Percentiles rank a stretch among this genome's conserved stretches.
phyloP scores from a whole-genome alignment of 2,888 invertebrate species.

The Brachyptera putata region DNA sequence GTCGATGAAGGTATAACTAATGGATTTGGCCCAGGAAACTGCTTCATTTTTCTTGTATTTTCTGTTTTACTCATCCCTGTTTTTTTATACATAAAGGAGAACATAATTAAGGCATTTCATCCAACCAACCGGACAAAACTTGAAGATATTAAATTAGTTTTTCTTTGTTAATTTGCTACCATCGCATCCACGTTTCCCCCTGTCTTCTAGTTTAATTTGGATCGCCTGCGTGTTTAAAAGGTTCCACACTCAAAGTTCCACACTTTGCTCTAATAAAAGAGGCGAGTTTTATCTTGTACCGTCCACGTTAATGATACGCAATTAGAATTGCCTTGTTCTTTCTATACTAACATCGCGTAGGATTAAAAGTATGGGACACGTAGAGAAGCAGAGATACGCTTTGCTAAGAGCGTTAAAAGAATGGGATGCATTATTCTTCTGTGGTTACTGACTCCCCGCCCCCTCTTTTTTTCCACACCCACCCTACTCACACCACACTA shows the following conservation, averaged over 20 bases:
- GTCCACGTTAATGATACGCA: conserved; percentile 11
- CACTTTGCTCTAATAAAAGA: neutral
- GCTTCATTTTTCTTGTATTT: too few relatives aligned
- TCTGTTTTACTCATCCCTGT: too few relatives aligned
- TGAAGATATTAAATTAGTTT: conserved; percentile 22
- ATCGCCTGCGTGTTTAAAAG: conserved; percentile 3
- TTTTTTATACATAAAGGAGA: too few relatives aligned
- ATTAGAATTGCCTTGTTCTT: conserved; percentile 15
- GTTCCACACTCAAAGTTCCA: neutral
- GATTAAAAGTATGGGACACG: conserved; percentile 3
- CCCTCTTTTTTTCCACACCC: neutral
- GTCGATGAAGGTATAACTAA: too few relatives aligned
- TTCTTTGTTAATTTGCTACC: conserved; percentile 22
- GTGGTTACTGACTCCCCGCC: neutral
- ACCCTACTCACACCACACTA: neutral
- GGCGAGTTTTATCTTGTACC: conserved; percentile 1
- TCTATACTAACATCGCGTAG: neutral
- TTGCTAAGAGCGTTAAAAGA: neutral
- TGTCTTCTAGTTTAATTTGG: conserved; percentile 20
- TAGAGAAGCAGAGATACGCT: too few relatives aligned
- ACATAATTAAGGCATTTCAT: conserved; percentile 12
- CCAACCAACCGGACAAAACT: neutral
- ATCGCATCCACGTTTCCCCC: neutral
- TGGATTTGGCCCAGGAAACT: too few relatives aligned
- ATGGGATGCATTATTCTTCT: neutral